Base-by-base conservation (phyloP, 2,888 invertebrate species). In the Cloeon dipterum region DNA sequence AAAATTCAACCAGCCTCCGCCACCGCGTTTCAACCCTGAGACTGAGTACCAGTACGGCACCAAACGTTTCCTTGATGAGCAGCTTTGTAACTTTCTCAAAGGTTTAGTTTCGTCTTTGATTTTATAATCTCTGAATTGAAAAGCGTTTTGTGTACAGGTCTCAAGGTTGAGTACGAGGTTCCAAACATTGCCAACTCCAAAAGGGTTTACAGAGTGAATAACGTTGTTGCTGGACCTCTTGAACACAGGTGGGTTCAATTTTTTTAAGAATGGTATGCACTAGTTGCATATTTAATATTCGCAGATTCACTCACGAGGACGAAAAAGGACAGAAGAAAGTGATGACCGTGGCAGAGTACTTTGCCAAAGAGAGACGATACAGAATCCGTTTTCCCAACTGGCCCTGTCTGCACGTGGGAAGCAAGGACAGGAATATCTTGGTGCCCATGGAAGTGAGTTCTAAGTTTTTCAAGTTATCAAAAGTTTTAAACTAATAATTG, bases 371-470 rank as follows among this genome's bases (percentile, higher is more conserved):
- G 2, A 64, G 65, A 40, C 44, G 41, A 13, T 65, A 65, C 51
- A 55, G 49, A 42, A 50, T 77, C 17, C 45, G 53, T 45, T 74
- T 62, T 52, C 78, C 82, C 0, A 53, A 76, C 33, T 54, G 86
- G 38, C 89, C 83, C 16, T 85, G 85, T 47, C 53, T 98, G 29
- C 81, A 79, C 68, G 86, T 93, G 3, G 86, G 88, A 0, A 46
- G 52, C 3, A 34, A 21, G 10, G 40, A 42, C 3, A 41, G 39
- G 26, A 33, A 35, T 61, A 66, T 50, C 63, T 68, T 49, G 63
- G 62, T 42, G 26, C 38, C 36, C n/a, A 38, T 34, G 17, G 38
- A 58, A 58, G 62, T 67, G 38, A 4, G 3, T 33, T 3, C 20
- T 13, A n/a, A n/a, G n/a, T n/a, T n/a, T n/a, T n/a, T n/a, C n/a